phyloP scores from a whole-genome alignment of 2,797 vertebrate species.

The Halcyon badia region DNA sequence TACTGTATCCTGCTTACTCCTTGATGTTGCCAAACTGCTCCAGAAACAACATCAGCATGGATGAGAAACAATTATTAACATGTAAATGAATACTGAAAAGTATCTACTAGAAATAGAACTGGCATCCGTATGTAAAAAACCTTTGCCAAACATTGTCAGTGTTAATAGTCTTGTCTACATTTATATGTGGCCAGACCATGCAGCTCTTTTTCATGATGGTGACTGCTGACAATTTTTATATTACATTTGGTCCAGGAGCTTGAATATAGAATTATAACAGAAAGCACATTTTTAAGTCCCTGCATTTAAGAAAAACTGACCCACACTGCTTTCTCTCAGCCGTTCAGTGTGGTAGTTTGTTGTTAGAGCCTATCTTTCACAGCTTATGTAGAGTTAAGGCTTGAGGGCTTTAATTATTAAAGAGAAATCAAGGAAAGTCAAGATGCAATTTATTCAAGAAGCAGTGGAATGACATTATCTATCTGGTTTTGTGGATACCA shows the following conservation, averaged over 20 bases:
- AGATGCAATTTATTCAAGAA: not conserved
- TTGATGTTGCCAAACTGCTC: not conserved
- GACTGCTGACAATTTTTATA: not conserved
- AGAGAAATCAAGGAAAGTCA: not conserved
- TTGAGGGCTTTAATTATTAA: not conserved
- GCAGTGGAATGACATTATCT: not conserved
- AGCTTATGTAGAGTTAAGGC: not conserved
- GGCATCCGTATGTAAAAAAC: not conserved
- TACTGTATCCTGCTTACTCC: not conserved
- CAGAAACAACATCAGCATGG: not conserved
- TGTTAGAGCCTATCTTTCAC: not conserved
- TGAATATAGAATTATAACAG: not conserved
- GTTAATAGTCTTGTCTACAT: conserved; percentile 9
- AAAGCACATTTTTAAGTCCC: not conserved
- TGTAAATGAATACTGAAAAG: conserved; percentile 11
- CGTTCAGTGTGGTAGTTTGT: not conserved
- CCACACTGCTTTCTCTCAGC: not conserved
- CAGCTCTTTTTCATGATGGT: not conserved
- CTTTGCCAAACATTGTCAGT: not conserved
- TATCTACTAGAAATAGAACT: conserved; percentile 18
- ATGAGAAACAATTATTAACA: not conserved
- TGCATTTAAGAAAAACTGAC: not conserved
- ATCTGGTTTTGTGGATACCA: not conserved
- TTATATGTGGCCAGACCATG: not conserved
- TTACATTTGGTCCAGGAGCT: not conserved